A percentile compares a stretch with the other conserved stretches of the same genome.
phyloP scores from a whole-genome alignment of 2,888 invertebrate genomes.

The Drosophila conformis region DNA sequence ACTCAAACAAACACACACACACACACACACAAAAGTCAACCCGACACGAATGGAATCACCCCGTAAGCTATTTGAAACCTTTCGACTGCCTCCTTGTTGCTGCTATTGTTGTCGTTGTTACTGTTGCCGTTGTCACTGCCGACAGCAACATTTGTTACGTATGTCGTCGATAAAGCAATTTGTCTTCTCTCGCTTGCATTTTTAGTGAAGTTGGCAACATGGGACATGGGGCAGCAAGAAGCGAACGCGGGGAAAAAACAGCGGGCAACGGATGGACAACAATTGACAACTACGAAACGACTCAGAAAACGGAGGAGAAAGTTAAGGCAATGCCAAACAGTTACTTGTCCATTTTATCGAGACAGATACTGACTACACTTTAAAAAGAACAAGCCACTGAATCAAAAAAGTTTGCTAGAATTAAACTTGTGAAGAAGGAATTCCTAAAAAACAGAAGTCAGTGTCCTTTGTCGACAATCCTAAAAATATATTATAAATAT shows the following conservation, averaged over 20 bases:
- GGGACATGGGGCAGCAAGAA: slow-evolving; percentile 28
- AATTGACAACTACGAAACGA: slow-evolving; percentile 66
- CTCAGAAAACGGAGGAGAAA: slow-evolving; percentile 38
- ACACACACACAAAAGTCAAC: slow-evolving; percentile 18
- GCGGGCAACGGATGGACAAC: slow-evolving; percentile 50
- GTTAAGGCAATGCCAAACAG: slow-evolving; percentile 66
- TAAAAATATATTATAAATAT: not conserved
- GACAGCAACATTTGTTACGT: slow-evolving; percentile 81
- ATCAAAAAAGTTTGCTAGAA: not conserved
- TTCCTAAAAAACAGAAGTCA: not conserved
- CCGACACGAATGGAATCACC: slow-evolving; percentile 34
- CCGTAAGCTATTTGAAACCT: slow-evolving; percentile 75
- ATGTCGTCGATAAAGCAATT: slow-evolving; percentile 80
- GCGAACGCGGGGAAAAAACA: slow-evolving; percentile 2
- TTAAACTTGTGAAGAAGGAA: not conserved
- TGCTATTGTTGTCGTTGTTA: slow-evolving; percentile 33
- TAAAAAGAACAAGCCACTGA: not conserved
- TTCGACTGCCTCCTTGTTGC: slow-evolving; percentile 51
- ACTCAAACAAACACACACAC: not conserved
- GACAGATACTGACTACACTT: slow-evolving; percentile 19
- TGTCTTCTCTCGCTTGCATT: slow-evolving; percentile 77
- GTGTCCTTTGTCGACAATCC: not conserved
- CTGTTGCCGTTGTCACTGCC: slow-evolving; percentile 74
- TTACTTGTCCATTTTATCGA: slow-evolving; percentile 77
- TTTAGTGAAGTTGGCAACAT: slow-evolving; percentile 58